phyloP scores from a whole-genome alignment of 1,140 invertebrate genomes.

The Eciton burchellii region DNA sequence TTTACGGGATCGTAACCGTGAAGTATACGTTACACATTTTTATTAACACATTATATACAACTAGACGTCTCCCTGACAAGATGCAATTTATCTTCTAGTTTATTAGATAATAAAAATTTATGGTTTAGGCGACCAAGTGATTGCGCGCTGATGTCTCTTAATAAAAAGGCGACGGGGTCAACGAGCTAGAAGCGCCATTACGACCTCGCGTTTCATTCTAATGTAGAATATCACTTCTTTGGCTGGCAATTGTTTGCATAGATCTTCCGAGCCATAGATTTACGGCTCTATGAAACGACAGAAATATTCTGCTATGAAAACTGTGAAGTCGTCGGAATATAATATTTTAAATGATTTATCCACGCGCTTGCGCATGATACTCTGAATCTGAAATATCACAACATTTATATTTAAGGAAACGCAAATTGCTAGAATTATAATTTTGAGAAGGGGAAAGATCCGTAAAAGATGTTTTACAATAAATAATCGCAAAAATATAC shows the following conservation, averaged over 20 bases:
- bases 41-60: background rate
- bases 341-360: background rate
- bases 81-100: background rate
- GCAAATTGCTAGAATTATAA: background rate
- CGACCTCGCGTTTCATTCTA: slow-evolving; percentile 32
- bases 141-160: slow-evolving; percentile 37
- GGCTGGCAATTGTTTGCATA: slow-evolving; percentile 11
- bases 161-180: slow-evolving; percentile 52
- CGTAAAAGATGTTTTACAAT: background rate
- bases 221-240: slow-evolving; percentile 36
- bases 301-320: background rate
- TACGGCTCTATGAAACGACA: background rate
- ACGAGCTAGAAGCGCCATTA: slow-evolving; percentile 46
- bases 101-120: slow-evolving; percentile 46
- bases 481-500: too few relatives aligned
- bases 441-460: background rate
- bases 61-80: slow-evolving; percentile 8
- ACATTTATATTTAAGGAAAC: background rate
- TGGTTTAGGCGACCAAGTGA: slow-evolving; percentile 16
- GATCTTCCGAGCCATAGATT: slow-evolving; percentile 5
- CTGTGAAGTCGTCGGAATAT: background rate
- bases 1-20: background rate
- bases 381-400: background rate
- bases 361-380: background rate
- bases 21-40: slow-evolving; percentile 9